phyloP scores from a whole-genome alignment of 1,140 invertebrate species.

The Magallana ariakensis region DNA sequence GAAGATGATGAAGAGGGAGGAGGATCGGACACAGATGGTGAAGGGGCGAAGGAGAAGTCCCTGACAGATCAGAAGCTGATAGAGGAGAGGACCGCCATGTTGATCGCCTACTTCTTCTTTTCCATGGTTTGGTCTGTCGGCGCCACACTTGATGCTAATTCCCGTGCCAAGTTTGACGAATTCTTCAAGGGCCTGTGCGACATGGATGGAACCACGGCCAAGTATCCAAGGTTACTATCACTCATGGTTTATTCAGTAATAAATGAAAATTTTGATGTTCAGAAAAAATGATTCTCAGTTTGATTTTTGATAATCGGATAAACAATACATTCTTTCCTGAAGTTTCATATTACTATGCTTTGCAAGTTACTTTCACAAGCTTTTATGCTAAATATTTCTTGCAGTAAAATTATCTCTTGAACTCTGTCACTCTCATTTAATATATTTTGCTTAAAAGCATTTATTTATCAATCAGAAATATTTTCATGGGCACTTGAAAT shows the following conservation, averaged over 20 bases:
- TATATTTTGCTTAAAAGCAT: too few species aligned
- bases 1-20: slow-evolving; percentile 67
- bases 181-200: slow-evolving; percentile 77
- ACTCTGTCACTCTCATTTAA: too few species aligned
- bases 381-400: too few species aligned
- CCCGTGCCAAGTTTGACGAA: slow-evolving; percentile 78
- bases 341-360: too few species aligned
- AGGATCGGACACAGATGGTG: slow-evolving; percentile 20
- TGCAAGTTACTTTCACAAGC: too few species aligned
- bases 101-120: slow-evolving; percentile 78
- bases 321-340: too few species aligned
- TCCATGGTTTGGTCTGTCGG: slow-evolving; percentile 79
- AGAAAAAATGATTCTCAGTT: too few species aligned
- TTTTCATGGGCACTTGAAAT: too few species aligned
- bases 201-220: slow-evolving; percentile 73
- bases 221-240: slow-evolving; percentile 83
- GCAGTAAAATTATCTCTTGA: too few species aligned
- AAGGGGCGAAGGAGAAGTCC: slow-evolving; percentile 45
- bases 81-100: slow-evolving; percentile 77
- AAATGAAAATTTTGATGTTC: too few species aligned
- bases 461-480: too few species aligned
- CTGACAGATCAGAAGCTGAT: slow-evolving; percentile 73
- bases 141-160: slow-evolving; percentile 74
- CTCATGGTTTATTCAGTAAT: not conserved
- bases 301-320: too few species aligned